Percentiles rank a stretch among this genome's conserved stretches.
Evolutionary conservation across 1,140 invertebrate species (phyloP).

Genomic region (Drosophila rufa): DNA sequence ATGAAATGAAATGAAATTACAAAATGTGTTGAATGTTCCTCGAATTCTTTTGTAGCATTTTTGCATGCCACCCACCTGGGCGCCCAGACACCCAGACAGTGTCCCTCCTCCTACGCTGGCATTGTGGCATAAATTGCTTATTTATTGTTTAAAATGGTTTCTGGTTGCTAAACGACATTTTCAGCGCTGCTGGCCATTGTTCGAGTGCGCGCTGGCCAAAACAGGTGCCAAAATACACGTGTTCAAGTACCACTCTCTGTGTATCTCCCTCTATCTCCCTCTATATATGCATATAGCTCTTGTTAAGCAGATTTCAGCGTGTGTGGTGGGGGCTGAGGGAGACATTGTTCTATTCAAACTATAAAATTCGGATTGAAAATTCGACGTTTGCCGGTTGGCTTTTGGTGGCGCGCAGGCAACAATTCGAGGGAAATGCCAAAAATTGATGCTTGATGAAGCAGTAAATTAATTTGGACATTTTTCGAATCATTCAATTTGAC

Average conservation of each 20-base stretch:
- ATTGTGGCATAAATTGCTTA: constrained; percentile 76
- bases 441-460: constrained; percentile 55
- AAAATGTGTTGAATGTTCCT: constrained; percentile 60
- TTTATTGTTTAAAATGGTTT: constrained; percentile 80
- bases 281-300: constrained; percentile 12
- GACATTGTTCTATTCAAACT: constrained; percentile 43
- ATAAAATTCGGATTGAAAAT: constrained; percentile 36
- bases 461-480: constrained; percentile 57
- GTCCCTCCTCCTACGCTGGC: not conserved
- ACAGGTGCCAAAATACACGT: constrained; percentile 47
- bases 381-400: constrained; percentile 11
- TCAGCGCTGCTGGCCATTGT: constrained; percentile 47
- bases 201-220: constrained; percentile 26
- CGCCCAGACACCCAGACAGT: no score
- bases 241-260: constrained; percentile 15
- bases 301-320: constrained; percentile 31
- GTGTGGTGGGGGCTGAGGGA: not conserved
- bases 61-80: constrained; percentile 50
- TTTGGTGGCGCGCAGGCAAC: constrained; percentile 28
- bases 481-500: constrained; percentile 35
- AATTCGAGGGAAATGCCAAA: constrained; percentile 42
- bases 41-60: constrained; percentile 51
- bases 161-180: constrained; percentile 71
- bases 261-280: not conserved
- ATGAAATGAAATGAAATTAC: constrained; percentile 79